Conservation (phyloP, 2,113 vertebrate genomes). For the human (Homo sapiens) region GRCh38 chr3:107921001-107921500, state of each 20-base stretch:
- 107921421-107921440: background rate
- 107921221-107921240: background rate
- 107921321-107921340: fast-evolving
- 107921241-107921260: background rate
- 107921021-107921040: background rate
- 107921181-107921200: background rate
- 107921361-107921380: background rate
- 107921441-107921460: background rate
- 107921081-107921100: background rate
- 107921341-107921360: fast-evolving
- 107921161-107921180: background rate
- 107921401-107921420: background rate
- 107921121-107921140: slow-evolving; percentile 15
- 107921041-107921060: background rate
- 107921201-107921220: background rate
- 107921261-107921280: background rate
- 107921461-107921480: background rate
- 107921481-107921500: background rate
- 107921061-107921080: background rate
- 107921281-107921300: background rate
- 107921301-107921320: too few species aligned
- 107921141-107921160: background rate
- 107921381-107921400: background rate
- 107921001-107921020: background rate
- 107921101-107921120: background rate